These are phyloP conservation scores for Procapra przewalskii DNA, from an alignment of 2,113 vertebrate species.

Conservation along the genomic window DNA sequence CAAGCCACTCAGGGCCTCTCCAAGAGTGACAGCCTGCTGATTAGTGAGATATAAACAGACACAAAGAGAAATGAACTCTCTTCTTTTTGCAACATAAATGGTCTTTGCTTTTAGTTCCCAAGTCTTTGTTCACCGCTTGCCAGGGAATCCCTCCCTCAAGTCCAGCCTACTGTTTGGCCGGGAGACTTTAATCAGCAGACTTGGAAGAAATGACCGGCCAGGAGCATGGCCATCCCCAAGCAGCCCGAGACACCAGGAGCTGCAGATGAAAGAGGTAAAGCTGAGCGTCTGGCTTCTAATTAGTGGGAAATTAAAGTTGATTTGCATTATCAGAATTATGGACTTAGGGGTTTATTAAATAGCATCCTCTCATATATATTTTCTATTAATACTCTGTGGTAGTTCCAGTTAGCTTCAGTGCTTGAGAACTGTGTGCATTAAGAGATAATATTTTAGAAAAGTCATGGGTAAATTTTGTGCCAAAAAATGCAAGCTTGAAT, in stretches of 20 bases:
- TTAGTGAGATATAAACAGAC: neutral
- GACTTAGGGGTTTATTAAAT: constrained; percentile 72
- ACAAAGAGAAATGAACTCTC: neutral
- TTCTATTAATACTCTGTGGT: constrained; percentile 59
- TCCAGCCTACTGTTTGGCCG: neutral
- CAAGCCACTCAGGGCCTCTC: neutral
- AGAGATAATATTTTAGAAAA: constrained; percentile 75
- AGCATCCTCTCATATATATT: constrained; percentile 67
- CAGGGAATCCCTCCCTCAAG: neutral
- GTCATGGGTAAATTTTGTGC: constrained; percentile 64
- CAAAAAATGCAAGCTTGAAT: constrained; percentile 65
- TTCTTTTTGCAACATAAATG: neutral
- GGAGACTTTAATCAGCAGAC: neutral
- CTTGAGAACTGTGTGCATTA: constrained; percentile 72
- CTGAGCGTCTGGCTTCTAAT: neutral
- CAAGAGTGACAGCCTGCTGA: neutral
- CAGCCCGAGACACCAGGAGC: neutral
- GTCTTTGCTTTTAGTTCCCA: neutral
- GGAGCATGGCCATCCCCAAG: accelerated
- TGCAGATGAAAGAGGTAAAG: neutral
- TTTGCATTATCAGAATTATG: constrained; percentile 35
- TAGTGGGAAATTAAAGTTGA: neutral
- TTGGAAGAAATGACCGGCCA: neutral
- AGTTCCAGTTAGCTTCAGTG: constrained; percentile 50
- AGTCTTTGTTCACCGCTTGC: neutral